Evolutionary conservation across 2,888 invertebrate genomes (phyloP), one percentile per base, ranked within the genome.

Genomic region (Tipula unca): DNA sequence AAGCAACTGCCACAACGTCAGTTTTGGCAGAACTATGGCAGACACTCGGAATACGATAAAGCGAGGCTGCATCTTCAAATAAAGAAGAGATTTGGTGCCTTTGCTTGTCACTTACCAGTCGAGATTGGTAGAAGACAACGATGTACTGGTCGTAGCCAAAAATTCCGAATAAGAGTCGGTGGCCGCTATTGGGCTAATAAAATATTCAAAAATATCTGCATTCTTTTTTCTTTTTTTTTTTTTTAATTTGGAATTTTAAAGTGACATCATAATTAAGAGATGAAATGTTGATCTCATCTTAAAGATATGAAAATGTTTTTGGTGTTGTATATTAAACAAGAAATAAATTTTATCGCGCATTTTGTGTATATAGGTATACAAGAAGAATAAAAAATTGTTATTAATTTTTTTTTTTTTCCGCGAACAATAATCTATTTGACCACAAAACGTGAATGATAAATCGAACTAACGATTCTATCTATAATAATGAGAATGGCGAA

Each of bases 211-310:
- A 13, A 69, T 1, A 25, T 69, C 69, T 69, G 69, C 69, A 69
- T 25, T n/a, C n/a, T n/a, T 69, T 69, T 20, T 48, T 48, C 5
- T 32, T 32, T 32, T 32, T 1, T 32, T 32, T 4, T 32, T 32
- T 69, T 69, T 54, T 8, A 20, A 54, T 54, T 69, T 69, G 25
- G 69, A 69, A 69, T 69, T 69, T 69, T 69, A 25, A 69, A 20
- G 69, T 69, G 69, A 69, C 69, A 69, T 69, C 69, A 69, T 69
- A 69, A 69, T 69, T 69, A 69, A 69, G 69, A 69, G 69, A 25
- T 69, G 69, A 69, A 69, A 69, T 69, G 69, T 69, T 69, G 69
- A 69, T 69, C 69, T 69, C 69, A 69, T 69, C 69, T 69, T 69
- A 69, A 69, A 69, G 69, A 69, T 25, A 69, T 25, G 69, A 25